Base-by-base conservation (phyloP, 2,113 vertebrate genomes). In the Burhinus oedicnemus region DNA sequence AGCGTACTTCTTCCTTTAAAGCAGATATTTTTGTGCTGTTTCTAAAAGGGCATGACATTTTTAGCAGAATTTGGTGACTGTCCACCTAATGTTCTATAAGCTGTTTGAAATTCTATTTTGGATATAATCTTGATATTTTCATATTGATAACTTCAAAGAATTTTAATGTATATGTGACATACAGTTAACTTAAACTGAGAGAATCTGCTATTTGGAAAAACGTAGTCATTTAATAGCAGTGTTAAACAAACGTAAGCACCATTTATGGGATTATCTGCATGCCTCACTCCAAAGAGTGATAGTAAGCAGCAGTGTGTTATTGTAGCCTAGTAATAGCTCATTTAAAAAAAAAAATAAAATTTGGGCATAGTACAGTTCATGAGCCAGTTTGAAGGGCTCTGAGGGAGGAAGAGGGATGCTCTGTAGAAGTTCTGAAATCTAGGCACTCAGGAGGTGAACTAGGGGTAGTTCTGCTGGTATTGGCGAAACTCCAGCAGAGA, bases 51-150 rank as follows among this genome's bases (percentile, higher is more conserved):
- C 3, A 22, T 66, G 80, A 32, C 17, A 2, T 52, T 68, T 82
- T 58, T 38, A 72, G 80, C 71, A 91, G 84, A 21, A 81, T 92
- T 82, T 96, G 93, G 76, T 75, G 58, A 45, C 79, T 94, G 89
- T 30, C 44, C 66, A 47, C 78, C 89, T 72, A 71, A 71, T 32
- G 77, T 92, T 96, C 94, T 93, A 8, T 79, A 66, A 91, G 16
- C 82, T 96, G 62, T 97, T 96, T 91, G 94, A 89, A 97, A 62
- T 97, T 92, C 29, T 98, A 89, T 98, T 98, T 98, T 98, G 91
- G 96, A 97, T 98, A 94, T 93, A 89, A 80, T 77, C 69, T 94
- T 61, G 40, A 11, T 97, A 95, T 96, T 98, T 97, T 88, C 90
- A 11, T 94, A 80, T 71, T 26, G 57, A 78, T 62, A 38, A 8